Evolutionary conservation across 2,797 vertebrate genomes (phyloP).

Genomic region (Megalops cyprinoides): DNA sequence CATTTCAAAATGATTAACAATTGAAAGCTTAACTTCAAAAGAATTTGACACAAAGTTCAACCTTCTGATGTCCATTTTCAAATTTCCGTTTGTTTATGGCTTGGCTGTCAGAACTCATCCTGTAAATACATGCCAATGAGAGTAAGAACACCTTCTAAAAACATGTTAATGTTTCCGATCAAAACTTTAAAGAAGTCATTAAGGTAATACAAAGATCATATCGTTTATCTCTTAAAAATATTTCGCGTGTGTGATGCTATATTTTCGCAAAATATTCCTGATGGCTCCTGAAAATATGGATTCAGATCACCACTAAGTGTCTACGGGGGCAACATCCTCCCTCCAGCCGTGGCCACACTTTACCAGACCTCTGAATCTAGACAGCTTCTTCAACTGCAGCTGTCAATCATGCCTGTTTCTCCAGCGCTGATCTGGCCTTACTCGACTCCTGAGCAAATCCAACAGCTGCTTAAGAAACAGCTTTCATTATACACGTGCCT

Average conservation of each 20-base stretch:
- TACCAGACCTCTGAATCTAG: slow-evolving; percentile 14
- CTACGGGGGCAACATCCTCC: slow-evolving; percentile 35
- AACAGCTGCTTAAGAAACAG: slow-evolving; percentile 41
- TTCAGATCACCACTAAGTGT: slow-evolving; percentile 35
- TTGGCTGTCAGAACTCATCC: slow-evolving; percentile 37
- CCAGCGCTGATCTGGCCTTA: slow-evolving; percentile 21
- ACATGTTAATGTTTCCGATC: too few species aligned
- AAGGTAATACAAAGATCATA: neutral
- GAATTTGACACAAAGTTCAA: too few species aligned
- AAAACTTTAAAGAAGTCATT: neutral
- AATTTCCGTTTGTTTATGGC: neutral
- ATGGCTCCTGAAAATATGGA: slow-evolving; percentile 36
- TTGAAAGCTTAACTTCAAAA: too few species aligned
- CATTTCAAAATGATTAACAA: too few species aligned
- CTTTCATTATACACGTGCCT: slow-evolving; percentile 19
- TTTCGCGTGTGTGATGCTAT: neutral
- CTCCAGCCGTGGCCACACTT: slow-evolving; percentile 44
- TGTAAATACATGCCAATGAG: too few species aligned
- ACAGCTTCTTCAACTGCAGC: slow-evolving; percentile 37
- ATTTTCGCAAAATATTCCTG: slow-evolving; percentile 16
- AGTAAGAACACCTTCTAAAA: too few species aligned
- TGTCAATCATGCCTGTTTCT: slow-evolving; percentile 42
- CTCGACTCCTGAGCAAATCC: neutral
- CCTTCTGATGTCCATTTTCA: too few species aligned
- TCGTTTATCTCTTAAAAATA: neutral